phyloP scores from a whole-genome alignment of 2,797 vertebrate genomes.

The Graptemys geographica region DNA sequence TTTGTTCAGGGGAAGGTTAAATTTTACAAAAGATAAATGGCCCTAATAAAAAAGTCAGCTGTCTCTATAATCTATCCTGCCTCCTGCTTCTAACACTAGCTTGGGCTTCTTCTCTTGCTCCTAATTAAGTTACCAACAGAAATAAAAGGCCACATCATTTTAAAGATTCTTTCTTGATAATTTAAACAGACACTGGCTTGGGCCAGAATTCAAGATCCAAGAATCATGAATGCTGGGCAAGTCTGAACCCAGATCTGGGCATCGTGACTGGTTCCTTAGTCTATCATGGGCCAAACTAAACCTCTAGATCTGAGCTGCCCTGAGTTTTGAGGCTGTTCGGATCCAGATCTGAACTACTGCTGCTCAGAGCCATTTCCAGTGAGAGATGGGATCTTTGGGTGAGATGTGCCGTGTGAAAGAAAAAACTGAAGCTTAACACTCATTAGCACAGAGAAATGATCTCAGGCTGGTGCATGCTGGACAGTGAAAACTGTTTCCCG shows the following conservation, averaged over 20 bases:
- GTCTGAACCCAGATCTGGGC: background rate
- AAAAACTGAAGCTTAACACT: too few relatives aligned
- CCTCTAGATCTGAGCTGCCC: background rate
- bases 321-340: background rate
- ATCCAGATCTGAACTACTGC: background rate
- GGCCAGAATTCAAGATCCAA: background rate
- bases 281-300: background rate
- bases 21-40: background rate
- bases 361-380: too few relatives aligned
- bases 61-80: slow-evolving; percentile 48
- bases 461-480: too few relatives aligned
- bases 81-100: slow-evolving; percentile 43
- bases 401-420: too few relatives aligned
- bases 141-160: background rate
- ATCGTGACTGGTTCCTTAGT: background rate
- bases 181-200: background rate
- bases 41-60: slow-evolving; percentile 12
- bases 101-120: background rate
- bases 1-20: background rate
- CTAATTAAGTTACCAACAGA: slow-evolving; percentile 53
- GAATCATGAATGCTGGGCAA: background rate
- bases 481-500: too few relatives aligned
- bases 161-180: slow-evolving; percentile 54
- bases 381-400: too few relatives aligned
- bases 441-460: too few relatives aligned